phyloP scores from a whole-genome alignment of 2,888 invertebrate genomes.

The Bombyx huttoni region DNA sequence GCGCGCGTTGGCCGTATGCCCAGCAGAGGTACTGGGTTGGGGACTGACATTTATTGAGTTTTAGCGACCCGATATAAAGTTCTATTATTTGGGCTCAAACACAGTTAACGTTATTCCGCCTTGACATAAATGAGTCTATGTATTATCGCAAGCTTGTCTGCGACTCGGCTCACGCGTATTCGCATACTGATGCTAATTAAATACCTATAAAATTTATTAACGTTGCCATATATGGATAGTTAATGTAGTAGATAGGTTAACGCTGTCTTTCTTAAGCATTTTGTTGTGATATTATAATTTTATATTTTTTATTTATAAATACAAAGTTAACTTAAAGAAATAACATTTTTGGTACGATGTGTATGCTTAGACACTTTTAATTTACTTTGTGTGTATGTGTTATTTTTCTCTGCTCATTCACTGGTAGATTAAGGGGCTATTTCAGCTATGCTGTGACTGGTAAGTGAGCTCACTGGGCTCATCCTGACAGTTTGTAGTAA shows the following conservation, averaged over 20 bases:
- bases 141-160: conserved; percentile 11
- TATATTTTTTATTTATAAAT: not conserved
- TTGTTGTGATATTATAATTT: not conserved
- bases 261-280: not conserved
- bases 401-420: too few relatives aligned
- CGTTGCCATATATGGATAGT: conserved; percentile 22
- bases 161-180: conserved; percentile 21
- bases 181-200: conserved; percentile 45
- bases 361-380: too few relatives aligned
- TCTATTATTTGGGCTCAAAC: conserved; percentile 17
- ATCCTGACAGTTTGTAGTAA: too few relatives aligned
- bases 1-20: too few relatives aligned
- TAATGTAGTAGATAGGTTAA: conserved; percentile 1
- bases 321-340: not conserved
- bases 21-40: too few relatives aligned
- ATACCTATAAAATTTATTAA: conserved; percentile 44
- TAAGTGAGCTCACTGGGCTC: too few relatives aligned
- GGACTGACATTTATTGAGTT: conserved; percentile 41
- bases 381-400: too few relatives aligned
- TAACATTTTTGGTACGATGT: too few relatives aligned
- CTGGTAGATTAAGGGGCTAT: too few relatives aligned
- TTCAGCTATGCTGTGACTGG: too few relatives aligned
- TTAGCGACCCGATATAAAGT: conserved; percentile 28
- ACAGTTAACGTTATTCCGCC: conserved; percentile 32
- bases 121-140: conserved; percentile 40